These are phyloP conservation scores for Aphrocallistes beatrix DNA, from an alignment of 37 sponge, comb jelly and placozoan genomes.

Conservation along the genomic window DNA sequence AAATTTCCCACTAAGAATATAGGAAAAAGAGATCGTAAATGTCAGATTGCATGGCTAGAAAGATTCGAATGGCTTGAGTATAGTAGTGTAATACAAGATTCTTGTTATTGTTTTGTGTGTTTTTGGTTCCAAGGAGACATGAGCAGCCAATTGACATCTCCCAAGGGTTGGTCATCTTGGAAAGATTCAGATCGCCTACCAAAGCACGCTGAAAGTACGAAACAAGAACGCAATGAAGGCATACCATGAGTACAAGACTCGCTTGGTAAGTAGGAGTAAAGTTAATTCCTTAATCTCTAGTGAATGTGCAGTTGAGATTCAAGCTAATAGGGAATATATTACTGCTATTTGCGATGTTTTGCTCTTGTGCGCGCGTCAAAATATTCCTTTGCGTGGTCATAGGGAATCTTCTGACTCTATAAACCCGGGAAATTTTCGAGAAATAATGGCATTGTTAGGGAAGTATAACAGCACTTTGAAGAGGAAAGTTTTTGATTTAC, in stretches of 20 bases:
- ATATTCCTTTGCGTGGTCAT: not conserved
- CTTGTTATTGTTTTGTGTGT: not conserved
- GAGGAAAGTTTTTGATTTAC: not conserved
- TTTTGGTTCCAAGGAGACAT: not conserved
- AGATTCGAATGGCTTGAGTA: not conserved
- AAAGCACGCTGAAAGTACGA: not conserved
- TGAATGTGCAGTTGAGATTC: not conserved
- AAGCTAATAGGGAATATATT: not conserved
- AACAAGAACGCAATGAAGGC: not conserved
- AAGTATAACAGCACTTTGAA: not conserved
- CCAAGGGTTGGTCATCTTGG: not conserved
- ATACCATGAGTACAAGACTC: not conserved
- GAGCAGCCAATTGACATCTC: not conserved
- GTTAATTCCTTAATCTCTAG: not conserved
- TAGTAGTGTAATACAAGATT: not conserved
- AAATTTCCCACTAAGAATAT: not conserved
- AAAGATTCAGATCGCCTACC: not conserved
- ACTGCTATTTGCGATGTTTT: not conserved
- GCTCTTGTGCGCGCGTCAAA: not conserved
- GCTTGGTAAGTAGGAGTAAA: not conserved
- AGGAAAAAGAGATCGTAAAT: not conserved
- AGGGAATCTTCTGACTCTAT: not conserved
- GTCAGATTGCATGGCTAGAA: not conserved
- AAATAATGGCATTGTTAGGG: not conserved
- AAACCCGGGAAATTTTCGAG: not conserved